Conservation (phyloP, 2,888 invertebrate species). For the Dendrolimus pini region DNA sequence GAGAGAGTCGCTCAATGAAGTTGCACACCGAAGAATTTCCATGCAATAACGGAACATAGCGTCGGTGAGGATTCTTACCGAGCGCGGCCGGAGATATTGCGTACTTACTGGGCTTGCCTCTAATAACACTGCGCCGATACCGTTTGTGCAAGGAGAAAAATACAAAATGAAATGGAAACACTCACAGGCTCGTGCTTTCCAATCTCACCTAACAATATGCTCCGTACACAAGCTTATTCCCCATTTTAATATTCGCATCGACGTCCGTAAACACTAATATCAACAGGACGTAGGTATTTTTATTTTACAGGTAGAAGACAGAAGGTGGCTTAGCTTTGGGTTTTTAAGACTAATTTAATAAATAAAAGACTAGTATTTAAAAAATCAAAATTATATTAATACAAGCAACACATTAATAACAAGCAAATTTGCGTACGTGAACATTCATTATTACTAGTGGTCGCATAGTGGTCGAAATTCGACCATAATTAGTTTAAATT, state of each 20-base stretch:
- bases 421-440: too few relatives aligned
- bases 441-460: too few relatives aligned
- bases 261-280: background rate
- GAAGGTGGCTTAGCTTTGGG: too few relatives aligned
- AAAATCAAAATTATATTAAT: too few relatives aligned
- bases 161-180: slow-evolving; percentile 66
- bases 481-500: too few relatives aligned
- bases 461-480: too few relatives aligned
- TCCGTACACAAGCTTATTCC: slow-evolving; percentile 28
- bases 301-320: too few relatives aligned
- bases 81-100: slow-evolving; percentile 65
- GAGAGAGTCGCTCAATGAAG: slow-evolving; percentile 69
- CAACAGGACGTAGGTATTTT: too few relatives aligned
- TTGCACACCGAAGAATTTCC: slow-evolving; percentile 73
- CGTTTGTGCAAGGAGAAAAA: slow-evolving; percentile 64
- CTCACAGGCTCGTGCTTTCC: slow-evolving; percentile 50
- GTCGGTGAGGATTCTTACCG: slow-evolving; percentile 52
- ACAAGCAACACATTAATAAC: too few relatives aligned
- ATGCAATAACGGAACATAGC: slow-evolving; percentile 68
- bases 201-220: slow-evolving; percentile 47
- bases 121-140: slow-evolving; percentile 67
- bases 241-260: slow-evolving; percentile 31
- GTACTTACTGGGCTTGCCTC: slow-evolving; percentile 68
- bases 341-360: too few relatives aligned
- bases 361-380: too few relatives aligned